These are phyloP conservation scores for Priocnemis perturbator DNA, from an alignment of 2,888 invertebrate species.

Conservation along the genomic window DNA sequence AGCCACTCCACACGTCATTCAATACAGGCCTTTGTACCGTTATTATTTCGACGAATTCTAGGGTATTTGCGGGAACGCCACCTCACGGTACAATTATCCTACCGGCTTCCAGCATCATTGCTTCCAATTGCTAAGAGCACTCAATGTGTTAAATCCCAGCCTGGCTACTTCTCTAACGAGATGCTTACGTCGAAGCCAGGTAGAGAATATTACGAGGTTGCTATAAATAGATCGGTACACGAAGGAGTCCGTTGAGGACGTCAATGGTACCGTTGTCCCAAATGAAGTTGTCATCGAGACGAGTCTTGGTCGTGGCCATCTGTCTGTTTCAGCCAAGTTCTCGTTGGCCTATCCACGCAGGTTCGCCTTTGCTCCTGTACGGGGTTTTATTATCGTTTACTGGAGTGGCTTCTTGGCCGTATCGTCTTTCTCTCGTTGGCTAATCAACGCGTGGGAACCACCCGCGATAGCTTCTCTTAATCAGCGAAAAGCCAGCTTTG, in stretches of 20 bases:
- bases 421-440: too few relatives aligned
- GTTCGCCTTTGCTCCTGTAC: neutral
- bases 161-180: neutral
- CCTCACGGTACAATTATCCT: too few relatives aligned
- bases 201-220: conserved; percentile 5
- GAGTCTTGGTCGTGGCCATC: conserved; percentile 15
- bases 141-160: too few relatives aligned
- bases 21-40: too few relatives aligned
- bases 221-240: neutral
- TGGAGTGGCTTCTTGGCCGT: too few relatives aligned
- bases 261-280: conserved; percentile 42
- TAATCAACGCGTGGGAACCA: neutral
- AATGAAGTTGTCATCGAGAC: conserved; percentile 1
- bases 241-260: conserved; percentile 3
- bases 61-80: too few relatives aligned
- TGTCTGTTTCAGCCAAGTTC: too few relatives aligned
- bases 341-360: neutral
- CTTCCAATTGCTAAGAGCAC: too few relatives aligned
- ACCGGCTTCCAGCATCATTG: neutral
- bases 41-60: too few relatives aligned
- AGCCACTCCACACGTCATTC: too few relatives aligned
- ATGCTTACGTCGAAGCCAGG: neutral
- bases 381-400: neutral
- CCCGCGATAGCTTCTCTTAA: neutral
- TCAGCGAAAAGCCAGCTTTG: too few relatives aligned